Evolutionary conservation across 1,140 invertebrate genomes (phyloP), one percentile per base, ranked within the genome.

Genomic region (Aplysia californica): DNA sequence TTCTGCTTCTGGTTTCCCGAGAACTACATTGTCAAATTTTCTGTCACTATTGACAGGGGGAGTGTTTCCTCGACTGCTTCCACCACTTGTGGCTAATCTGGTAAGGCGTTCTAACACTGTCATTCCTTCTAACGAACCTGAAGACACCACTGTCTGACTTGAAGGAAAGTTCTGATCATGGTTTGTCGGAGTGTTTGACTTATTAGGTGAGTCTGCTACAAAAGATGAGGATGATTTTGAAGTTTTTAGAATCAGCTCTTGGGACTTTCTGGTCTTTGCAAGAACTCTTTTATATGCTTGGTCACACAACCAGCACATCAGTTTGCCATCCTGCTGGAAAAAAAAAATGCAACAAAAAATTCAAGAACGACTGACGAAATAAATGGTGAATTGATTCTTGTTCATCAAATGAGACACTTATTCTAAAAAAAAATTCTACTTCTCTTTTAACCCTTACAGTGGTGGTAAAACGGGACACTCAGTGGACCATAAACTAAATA

Each of bases 231-330:
- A 75, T 26, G 61, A 75, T 20, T 31, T 56, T 26, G 61, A 65
- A 31, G 58, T 15, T 23, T 75, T 75, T 31, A 75, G 56, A 23
- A 68, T 26, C 23, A 79, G 31, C 26, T 76, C 79, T 21, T 82
- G 76, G 72, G 66, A 78, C 61, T 81, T 83, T 29, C 80, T 88
- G 69, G 96, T 90, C 96, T 97, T 50, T 0, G 96, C 95, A 83
- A 98, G 87, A 0, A 97, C 96, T 84, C 96, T 91, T 89, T 97
- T 98, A 85, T 96, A 96, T 0, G 97, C 97, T 79, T 97, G 92
- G 18, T 97, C 98, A 90, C 97, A 99, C 10, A 98, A 91, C 97
- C 97, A 99, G 90, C 97, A 99, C 44, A 98, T 91, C 55, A 98
- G 89, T 90, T 98, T 98, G 0, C 97, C 97, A 91, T 98, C 96